phyloP scores from a whole-genome alignment of 2,797 vertebrate genomes.

The Kryptopterus vitreolus region DNA sequence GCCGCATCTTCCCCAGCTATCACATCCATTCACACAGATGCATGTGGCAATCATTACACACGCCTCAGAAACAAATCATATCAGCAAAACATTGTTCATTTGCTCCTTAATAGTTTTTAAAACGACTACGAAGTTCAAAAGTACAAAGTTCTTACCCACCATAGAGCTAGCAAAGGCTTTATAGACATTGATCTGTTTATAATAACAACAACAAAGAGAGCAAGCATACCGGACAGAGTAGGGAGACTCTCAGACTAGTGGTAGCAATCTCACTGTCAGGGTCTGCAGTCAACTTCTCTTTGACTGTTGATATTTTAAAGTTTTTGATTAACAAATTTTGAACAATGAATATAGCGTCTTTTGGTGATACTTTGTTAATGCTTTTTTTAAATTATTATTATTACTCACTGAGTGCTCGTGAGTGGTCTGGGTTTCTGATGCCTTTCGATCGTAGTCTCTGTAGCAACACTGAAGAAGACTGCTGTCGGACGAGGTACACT shows the following conservation, averaged over 20 bases:
- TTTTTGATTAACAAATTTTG: not conserved
- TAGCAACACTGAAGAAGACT: slow-evolving; percentile 91
- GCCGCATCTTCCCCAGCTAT: slow-evolving; percentile 95
- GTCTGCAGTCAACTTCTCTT: slow-evolving; percentile 96
- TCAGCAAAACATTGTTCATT: not conserved
- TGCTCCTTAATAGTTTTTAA: not conserved
- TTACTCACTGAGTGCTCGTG: slow-evolving; percentile 91
- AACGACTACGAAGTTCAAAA: not conserved
- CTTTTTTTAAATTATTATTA: not conserved
- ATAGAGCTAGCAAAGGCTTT: not conserved
- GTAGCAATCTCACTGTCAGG: slow-evolving; percentile 99
- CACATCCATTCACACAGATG: slow-evolving; percentile 29
- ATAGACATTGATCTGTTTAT: not conserved
- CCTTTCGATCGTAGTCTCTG: slow-evolving; percentile 97
- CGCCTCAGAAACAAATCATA: not conserved
- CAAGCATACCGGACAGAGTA: slow-evolving; percentile 91
- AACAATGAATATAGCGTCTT: not conserved
- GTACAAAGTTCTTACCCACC: not conserved
- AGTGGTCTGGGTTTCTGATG: slow-evolving; percentile 98
- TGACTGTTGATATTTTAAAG: slow-evolving; percentile 77
- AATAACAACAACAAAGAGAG: not conserved
- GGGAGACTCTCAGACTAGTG: slow-evolving; percentile 94
- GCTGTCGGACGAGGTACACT: slow-evolving; percentile 96
- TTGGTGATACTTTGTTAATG: not conserved
- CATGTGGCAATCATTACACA: slow-evolving; percentile 13